A percentile compares a stretch with the other conserved stretches of the same genome.
These are phyloP conservation scores for Agapornis canus DNA, from an alignment of 2,797 vertebrate species.

Conservation along the genomic window DNA sequence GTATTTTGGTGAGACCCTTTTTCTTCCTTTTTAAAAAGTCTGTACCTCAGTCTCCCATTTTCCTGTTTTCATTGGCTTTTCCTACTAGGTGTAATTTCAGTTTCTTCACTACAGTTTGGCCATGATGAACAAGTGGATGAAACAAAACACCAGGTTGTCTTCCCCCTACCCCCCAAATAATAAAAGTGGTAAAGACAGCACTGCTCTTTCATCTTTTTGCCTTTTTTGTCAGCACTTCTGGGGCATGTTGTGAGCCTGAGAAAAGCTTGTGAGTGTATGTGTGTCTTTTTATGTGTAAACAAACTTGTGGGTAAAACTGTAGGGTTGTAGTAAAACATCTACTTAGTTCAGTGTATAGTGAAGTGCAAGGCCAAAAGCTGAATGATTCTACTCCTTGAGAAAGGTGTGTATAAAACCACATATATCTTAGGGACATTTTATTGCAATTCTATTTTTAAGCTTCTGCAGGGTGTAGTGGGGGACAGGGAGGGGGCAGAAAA, in stretches of 20 bases:
- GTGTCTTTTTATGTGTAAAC: background rate
- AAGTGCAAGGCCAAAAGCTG: slow-evolving; percentile 1
- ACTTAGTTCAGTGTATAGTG: background rate
- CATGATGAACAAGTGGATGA: background rate
- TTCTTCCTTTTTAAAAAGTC: background rate
- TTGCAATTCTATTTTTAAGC: background rate
- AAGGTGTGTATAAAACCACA: background rate
- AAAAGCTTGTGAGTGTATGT: background rate
- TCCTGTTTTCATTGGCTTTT: background rate
- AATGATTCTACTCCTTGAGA: background rate
- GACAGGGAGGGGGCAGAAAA: background rate
- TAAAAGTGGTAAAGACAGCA: background rate
- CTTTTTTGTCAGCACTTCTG: background rate
- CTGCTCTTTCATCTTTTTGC: background rate
- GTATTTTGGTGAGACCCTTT: background rate
- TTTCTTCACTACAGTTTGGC: background rate
- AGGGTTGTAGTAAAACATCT: background rate
- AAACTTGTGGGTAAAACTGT: slow-evolving; percentile 11
- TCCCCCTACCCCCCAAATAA: background rate
- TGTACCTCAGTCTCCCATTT: background rate
- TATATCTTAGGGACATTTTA: background rate
- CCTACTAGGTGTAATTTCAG: background rate
- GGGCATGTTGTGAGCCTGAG: background rate
- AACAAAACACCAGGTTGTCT: background rate
- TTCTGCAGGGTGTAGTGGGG: background rate